phyloP scores from a whole-genome alignment of 2,113 vertebrate genomes.

The Engystomops pustulosus region DNA sequence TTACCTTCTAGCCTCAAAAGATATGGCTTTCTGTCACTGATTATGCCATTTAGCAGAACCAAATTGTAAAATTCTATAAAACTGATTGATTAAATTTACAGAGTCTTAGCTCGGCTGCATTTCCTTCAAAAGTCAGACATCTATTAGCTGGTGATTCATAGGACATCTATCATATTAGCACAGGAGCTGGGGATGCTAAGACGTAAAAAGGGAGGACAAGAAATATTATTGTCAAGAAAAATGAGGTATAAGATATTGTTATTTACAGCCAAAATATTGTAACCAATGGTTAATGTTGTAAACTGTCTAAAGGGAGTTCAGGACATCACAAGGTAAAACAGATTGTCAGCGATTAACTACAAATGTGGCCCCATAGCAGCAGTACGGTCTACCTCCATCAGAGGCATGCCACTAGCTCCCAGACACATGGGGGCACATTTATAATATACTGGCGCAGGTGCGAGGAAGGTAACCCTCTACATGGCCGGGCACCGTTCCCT shows the following conservation, averaged over 20 bases:
- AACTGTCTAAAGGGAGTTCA: too few species aligned
- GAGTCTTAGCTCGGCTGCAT: neutral
- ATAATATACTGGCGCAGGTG: too few species aligned
- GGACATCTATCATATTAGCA: neutral
- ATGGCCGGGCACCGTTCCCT: too few species aligned
- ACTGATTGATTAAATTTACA: neutral
- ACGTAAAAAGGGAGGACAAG: neutral
- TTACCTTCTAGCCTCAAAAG: neutral
- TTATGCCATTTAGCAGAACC: neutral
- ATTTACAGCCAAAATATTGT: neutral
- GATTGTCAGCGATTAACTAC: too few species aligned
- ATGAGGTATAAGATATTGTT: neutral
- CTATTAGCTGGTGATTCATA: slow-evolving; percentile 9
- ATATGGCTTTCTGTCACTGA: neutral
- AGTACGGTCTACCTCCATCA: too few species aligned
- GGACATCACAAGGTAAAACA: too few species aligned
- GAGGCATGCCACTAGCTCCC: too few species aligned
- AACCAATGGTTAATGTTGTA: too few species aligned
- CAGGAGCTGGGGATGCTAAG: neutral
- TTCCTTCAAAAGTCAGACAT: neutral
- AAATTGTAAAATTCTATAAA: slow-evolving; percentile 3
- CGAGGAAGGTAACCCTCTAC: too few species aligned
- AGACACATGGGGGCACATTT: too few species aligned
- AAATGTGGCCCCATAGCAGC: too few species aligned
- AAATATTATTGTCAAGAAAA: neutral